These are phyloP conservation scores for Edolisoma coerulescens DNA, from an alignment of 2,113 vertebrate species.

Conservation along the genomic window DNA sequence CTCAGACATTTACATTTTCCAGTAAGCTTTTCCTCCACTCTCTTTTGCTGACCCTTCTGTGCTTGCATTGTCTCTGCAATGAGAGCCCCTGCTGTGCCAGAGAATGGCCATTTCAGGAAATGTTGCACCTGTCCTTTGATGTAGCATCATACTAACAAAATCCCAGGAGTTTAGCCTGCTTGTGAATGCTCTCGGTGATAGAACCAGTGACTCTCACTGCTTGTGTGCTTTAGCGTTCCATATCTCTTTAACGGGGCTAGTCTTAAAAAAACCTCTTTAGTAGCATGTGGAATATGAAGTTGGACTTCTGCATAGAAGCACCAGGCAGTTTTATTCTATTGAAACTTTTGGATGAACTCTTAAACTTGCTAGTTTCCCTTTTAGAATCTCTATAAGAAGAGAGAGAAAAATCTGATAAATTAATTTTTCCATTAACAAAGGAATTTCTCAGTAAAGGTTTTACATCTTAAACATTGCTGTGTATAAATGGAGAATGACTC, in stretches of 20 bases:
- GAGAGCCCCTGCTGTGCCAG: not conserved
- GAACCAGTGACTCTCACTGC: not conserved
- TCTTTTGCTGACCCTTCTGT: not conserved
- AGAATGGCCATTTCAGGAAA: not conserved
- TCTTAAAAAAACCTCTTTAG: not conserved
- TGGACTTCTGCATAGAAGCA: not conserved
- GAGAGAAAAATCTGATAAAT: not conserved
- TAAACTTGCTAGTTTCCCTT: not conserved
- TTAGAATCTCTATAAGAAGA: not conserved
- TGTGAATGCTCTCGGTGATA: not conserved
- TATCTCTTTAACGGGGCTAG: not conserved
- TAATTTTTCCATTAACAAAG: not conserved
- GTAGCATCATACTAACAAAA: not conserved
- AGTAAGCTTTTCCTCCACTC: not conserved
- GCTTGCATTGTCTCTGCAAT: not conserved
- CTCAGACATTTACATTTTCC: not conserved
- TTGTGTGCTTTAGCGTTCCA: not conserved
- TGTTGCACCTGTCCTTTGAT: not conserved
- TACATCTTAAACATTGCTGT: not conserved
- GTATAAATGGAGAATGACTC: not conserved
- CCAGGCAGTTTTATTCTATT: not conserved
- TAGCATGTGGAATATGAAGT: not conserved
- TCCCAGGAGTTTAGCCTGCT: not conserved
- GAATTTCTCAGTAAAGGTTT: not conserved
- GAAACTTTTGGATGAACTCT: not conserved